Base-by-base conservation (phyloP, 2,113 vertebrate species). In the Danionella cerebrum region DNA sequence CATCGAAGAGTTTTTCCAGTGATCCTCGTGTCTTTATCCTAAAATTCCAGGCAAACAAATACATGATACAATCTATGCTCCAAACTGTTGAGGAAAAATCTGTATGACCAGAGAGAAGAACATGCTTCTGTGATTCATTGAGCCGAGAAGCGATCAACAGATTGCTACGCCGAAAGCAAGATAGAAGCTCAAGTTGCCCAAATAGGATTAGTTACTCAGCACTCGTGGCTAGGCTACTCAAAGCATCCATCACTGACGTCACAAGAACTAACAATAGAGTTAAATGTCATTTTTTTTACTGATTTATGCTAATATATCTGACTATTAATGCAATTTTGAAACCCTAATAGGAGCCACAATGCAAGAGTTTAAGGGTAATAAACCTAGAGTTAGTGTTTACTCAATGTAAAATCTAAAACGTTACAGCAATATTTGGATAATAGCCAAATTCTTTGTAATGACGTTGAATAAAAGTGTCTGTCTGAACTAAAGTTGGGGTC, bases 171-270 rank as follows among this genome's bases (percentile, higher is more conserved):
- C 70, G 79, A 54, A 64, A 73, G 71, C 66, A 63, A 71, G 62
- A 83, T 35, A 36, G 51, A 71, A 76, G 64, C 65, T 48, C 38
- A 52, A 44, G 48, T 41, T 69, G 74, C 42, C 62, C 76, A 85
- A 87, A 87, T 82, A 83, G 82, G 86, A 89, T 87, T 89, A 85
- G 53, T 79, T 79, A 82, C 79, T 81, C 79, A 83, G 82, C 79
- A 73, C 80, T 77, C 73, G 78, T 78, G 79, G 75, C 76, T 55
- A 44, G 64, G 75, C 60, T 44, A 70, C 47, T 51, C 33, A 51
- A 25, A 55, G 62, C 35, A 39, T 47, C 51, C 4, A 47, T 48
- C 51, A 65, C 21, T 25, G 41, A 70, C 33, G 19, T 74, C 72
- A 74, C 62, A 54, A 16, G 16, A 36, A 2, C 24, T 22, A 12